A percentile compares a stretch with the other conserved stretches of the same genome.
These are phyloP conservation scores for Trinorchestia longiramus DNA, from an alignment of 1,140 invertebrate genomes.

Conservation along the genomic window DNA sequence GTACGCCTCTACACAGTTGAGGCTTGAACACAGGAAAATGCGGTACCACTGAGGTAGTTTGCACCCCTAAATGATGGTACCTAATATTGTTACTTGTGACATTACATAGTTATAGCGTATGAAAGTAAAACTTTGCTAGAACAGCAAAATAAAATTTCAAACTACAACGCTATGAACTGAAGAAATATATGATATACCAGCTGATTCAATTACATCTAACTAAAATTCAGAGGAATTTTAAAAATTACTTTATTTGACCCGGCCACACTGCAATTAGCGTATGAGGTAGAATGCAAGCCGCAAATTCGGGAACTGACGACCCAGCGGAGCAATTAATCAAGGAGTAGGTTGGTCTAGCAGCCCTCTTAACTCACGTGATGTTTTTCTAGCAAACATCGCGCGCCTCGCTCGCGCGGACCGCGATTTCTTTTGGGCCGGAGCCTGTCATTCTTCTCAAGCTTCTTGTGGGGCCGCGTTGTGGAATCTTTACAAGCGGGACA, in stretches of 20 bases:
- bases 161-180: not conserved
- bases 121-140: not conserved
- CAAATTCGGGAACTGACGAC: conserved; percentile 1
- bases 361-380: conserved; percentile 40
- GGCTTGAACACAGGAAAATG: not conserved
- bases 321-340: conserved; percentile 34
- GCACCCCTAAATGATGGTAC: not conserved
- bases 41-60: not conserved
- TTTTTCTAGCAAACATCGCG: conserved; percentile 46
- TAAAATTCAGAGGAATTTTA: not conserved
- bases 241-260: not conserved
- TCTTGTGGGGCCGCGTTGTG: conserved; percentile 10
- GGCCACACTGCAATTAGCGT: not conserved
- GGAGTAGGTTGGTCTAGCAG: conserved; percentile 20
- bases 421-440: conserved; percentile 15
- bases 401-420: not conserved
- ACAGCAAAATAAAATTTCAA: not conserved
- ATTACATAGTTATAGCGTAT: not conserved
- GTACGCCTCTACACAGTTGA: not conserved
- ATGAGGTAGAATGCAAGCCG: not conserved
- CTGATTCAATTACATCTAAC: not conserved
- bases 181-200: not conserved
- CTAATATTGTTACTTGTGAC: not conserved
- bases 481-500: conserved; percentile 39
- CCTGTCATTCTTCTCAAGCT: conserved; percentile 24